phyloP scores from a whole-genome alignment of 2,113 vertebrate species.

The Catharus minimus region DNA sequence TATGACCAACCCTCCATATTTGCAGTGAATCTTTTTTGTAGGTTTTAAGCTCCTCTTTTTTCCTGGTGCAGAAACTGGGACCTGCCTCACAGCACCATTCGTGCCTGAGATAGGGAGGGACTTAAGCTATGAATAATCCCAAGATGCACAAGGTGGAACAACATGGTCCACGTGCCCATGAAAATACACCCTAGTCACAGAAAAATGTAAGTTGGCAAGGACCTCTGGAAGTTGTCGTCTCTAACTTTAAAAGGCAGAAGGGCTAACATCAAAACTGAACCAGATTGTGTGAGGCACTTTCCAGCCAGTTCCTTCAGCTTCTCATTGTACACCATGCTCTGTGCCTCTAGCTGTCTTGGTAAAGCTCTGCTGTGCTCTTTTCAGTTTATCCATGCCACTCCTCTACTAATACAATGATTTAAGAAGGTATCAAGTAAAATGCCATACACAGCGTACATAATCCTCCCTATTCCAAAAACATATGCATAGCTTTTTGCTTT shows the following conservation, averaged over 20 bases:
- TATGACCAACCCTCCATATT: neutral
- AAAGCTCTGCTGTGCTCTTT: neutral
- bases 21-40: neutral
- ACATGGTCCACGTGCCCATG: neutral
- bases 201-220: neutral
- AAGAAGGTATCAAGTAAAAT: neutral
- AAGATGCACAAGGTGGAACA: neutral
- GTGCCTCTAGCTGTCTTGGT: neutral
- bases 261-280: neutral
- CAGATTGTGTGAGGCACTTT: accelerated
- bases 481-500: neutral
- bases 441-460: neutral
- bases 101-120: neutral
- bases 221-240: neutral
- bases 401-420: neutral
- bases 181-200: neutral
- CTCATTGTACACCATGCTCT: neutral
- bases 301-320: neutral
- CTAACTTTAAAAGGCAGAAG: neutral
- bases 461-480: neutral
- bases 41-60: neutral
- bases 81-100: neutral
- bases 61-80: neutral
- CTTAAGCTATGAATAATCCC: neutral
- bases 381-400: neutral